Base-by-base conservation (phyloP, 2,797 vertebrate species). In the Cirrhinus molitorella region DNA sequence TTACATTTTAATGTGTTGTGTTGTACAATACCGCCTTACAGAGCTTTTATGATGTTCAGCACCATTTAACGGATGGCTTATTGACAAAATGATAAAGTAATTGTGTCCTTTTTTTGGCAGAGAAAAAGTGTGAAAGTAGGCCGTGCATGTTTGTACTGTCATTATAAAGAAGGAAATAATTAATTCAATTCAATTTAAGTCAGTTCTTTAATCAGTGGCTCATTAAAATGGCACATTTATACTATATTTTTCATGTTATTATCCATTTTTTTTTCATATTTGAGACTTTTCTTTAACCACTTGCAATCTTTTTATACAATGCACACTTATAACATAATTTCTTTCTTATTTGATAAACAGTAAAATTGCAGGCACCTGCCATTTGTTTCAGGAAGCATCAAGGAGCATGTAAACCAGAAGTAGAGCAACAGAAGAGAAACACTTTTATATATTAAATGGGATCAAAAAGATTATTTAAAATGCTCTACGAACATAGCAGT, bases 41-140 rank as follows among this genome's bases (percentile, higher is more conserved):
- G 25, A 2, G 75, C 23, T 66, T 65, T 79, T 79, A 79, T 51
- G 76, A 37, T 34, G 59, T 65, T 16, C 57, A 28, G 37, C 75
- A 19, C 21, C 23, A 63, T 63, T 45, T 49, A 79, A 66, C 59
- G 51, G 76, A 79, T 79, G 76, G 11, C 49, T 78, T 31, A 31
- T 34, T 65, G 25, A 16, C 17, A 49, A 47, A 65, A 28, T 49
- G 17, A 78, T 31, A 45, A 13, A 47, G 49, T 0, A 21, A 31
- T 31, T 13, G 40, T 53, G 28, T 61, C 0, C 3, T 34, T 47
- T 49, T 31, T 63, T 47, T 14, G 4, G 13, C 7, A 34, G 43
- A 17, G 59, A 49, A n/a, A 21, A n/a, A 65, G 25, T 31, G 19
- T 34, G 7, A 78, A 47, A 51, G 63, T 34, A 65, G 40, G 23